Base-by-base conservation (phyloP, 2,888 invertebrate genomes). In the Dryobota labecula region DNA sequence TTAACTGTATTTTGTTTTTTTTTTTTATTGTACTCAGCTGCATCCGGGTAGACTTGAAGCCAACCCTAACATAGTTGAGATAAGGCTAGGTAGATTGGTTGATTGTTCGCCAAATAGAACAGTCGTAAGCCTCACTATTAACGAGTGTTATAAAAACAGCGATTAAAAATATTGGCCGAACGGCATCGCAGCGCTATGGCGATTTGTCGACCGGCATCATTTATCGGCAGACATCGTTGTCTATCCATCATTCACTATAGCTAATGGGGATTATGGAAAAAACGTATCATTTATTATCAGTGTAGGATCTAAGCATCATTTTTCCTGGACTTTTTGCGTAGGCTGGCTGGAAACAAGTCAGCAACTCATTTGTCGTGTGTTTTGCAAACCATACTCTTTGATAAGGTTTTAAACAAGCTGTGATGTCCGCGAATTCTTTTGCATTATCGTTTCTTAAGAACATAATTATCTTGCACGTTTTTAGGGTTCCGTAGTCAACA, bases 131-230 rank as follows among this genome's bases (percentile, higher is more conserved):
- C 63, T 33, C 71, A 13, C 7, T 57, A 69, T 68, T 78, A 82
- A 73, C 78, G 70, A 74, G 73, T 78, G 64, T 53, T 67, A 74
- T 77, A 80, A 81, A 81, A 81, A 81, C 58, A 43, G 56, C 70
- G 79, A 81, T 82, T 81, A 78, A 82, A 81, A 71, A 81, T 82
- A 82, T 81, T 74, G 73, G 63, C 63, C 49, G 73, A 82, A 69
- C 68, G 68, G 47, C 68, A 76, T 67, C 64, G 78, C 53, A 27
- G 53, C 54, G 71, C 49, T 69, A 53, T 81, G 78, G 57, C 61
- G 64, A 66, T 80, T 68, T 71, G 67, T 76, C 67, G 71, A 65
- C 36, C 27, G 58, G 41, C 70, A 49, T 61, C 67, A 74, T 57
- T 67, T 27, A 71, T 69, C 60, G 68, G 30, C 61, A 36, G 51